Conservation (phyloP, 2,888 invertebrate genomes). For the Stomorhina lunata region DNA sequence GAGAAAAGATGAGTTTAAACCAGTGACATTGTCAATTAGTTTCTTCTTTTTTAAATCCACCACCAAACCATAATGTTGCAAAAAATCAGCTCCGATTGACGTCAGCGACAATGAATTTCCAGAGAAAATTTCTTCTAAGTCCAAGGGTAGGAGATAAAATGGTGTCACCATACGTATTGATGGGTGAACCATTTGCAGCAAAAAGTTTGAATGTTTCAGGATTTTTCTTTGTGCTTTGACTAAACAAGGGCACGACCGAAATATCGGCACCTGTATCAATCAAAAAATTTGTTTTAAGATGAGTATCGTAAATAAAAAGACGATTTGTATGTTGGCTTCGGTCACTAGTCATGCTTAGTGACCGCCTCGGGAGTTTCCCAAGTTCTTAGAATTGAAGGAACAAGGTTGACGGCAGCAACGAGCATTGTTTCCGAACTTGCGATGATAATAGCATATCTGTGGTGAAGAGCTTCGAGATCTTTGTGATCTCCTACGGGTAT, state of each 20-base stretch:
- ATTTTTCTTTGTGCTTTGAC: neutral
- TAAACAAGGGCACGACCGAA: neutral
- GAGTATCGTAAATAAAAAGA: neutral
- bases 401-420: too few species aligned
- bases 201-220: neutral
- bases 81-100: too few species aligned
- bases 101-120: too few species aligned
- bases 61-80: too few species aligned
- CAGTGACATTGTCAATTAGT: too few species aligned
- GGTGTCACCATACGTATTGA: neutral
- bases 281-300: neutral
- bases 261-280: slow-evolving; percentile 5
- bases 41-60: too few species aligned
- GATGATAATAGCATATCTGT: too few species aligned
- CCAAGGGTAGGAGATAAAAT: neutral
- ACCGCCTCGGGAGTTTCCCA: neutral
- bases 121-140: neutral
- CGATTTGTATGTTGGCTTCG: slow-evolving; percentile 3
- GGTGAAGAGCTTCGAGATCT: too few species aligned
- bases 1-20: too few species aligned
- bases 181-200: neutral
- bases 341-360: neutral
- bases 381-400: too few species aligned
- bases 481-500: too few species aligned
- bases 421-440: too few species aligned